Evolutionary conservation across 2,113 vertebrate species (phyloP), one percentile per base, ranked within the genome.

Genomic region (Ardeotis arabs): DNA sequence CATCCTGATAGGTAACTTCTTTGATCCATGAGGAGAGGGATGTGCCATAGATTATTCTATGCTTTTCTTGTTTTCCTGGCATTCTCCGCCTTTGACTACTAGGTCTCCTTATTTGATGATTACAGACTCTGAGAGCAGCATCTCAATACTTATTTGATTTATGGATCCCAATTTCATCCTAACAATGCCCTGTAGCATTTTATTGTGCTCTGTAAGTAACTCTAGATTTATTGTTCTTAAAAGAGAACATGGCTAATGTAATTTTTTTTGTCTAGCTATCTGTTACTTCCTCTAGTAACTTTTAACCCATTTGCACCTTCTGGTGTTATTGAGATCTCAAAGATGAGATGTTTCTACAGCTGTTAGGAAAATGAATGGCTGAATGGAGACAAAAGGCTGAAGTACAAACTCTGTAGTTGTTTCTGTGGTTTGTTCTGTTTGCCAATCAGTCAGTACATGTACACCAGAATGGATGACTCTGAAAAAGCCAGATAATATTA

Each of bases 161-260:
- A 89, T 68, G 45, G 69, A 82, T 88, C 83, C 76, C 93, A 76
- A 93, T 87, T 92, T 87, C 1, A 2, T 58, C 80, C 66, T 95
- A 91, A 93, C 80, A 92, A 69, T 69, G 70, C 67, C 73, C 58
- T 87, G 50, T 33, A 58, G 76, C 70, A 50, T 70, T 82, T 95
- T 89, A 89, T 62, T 95, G 70, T 6, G 7, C 50, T 85, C 69
- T 50, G 45, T 95, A 89, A 92, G 82, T 84, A 92, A 94, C 67
- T 76, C 15, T 5, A 84, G 62, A 56, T 83, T 90, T 93, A 91
- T 84, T 89, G 52, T 41, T 87, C 66, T 87, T 92, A 73, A 92
- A 93, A 87, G 66, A 89, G 80, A 91, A 89, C 52, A 78, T 35
- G 49, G 41, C 44, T 68, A 89, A 84, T 67, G 33, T 28, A 31